Evolutionary conservation across 2,113 vertebrate species (phyloP), one percentile per base, ranked within the genome.

Genomic region (Notarius quadriscutis): DNA sequence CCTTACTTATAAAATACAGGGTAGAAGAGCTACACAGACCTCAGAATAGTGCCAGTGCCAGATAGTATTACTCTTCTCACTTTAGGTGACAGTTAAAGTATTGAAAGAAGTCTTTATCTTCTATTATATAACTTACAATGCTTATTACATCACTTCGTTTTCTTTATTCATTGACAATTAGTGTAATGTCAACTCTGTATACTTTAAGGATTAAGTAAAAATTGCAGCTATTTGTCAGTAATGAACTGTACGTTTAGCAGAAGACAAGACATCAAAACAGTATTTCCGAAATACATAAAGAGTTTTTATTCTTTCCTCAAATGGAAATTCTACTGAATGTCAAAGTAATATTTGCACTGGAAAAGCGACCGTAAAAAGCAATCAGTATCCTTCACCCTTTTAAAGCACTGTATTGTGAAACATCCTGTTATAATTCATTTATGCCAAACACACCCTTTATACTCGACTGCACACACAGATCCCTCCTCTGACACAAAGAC

Each of bases 361-460:
- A 83, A 30, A 71, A 55, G 27, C n/a, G 58, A 27, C 18, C 18
- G 10, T 41, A 58, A 63, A 71, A 69, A 58, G n/a, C 77, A 80
- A 30, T 30, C 80, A 14, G 57, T 82, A 18, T 20, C 55, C 53
- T 34, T 53, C 53, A 74, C 48, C 60, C 18, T 60, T 75, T 84
- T 1, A 60, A 75, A 57, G 30, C 34, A 48, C 27, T 75, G 27
- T 60, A 85, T 85, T 85, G 51, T 74, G 84, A 60, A 85, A 74
- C 69, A 58, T 74, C 84, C 84, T 51, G 69, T 71, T 48, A 62
- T 75, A 75, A 72, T 15, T 84, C 83, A 84, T 84, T 53, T 74
- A 41, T 84, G 69, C 67, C 69, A 74, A 84, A 63, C 72, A 77
- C 30, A 51, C 84, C 71, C 51, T 62, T 85, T 85, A 77, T 51